A percentile compares a stretch with the other conserved stretches of the same genome.
Evolutionary conservation across 1,140 invertebrate genomes (phyloP).

Genomic region (Pseudobourletiella spinata): DNA sequence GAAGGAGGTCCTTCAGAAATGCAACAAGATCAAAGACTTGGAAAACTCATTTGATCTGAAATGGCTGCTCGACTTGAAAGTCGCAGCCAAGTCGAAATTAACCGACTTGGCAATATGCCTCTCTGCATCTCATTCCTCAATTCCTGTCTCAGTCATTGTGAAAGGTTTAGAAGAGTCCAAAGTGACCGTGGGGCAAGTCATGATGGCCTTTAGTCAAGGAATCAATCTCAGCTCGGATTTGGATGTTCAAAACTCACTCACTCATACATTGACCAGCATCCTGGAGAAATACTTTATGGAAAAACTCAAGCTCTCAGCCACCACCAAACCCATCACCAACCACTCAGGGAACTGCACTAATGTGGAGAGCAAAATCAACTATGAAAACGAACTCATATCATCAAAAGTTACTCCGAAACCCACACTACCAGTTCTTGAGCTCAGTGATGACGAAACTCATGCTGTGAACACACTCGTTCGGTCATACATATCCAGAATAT

Average conservation of each 20-base stretch:
- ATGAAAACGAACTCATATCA: not conserved
- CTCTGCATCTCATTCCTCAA: constrained; percentile 7
- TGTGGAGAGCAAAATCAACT: not conserved
- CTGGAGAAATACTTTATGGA: constrained; percentile 28
- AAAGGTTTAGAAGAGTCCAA: constrained; percentile 5
- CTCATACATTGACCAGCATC: constrained; percentile 14
- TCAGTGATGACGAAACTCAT: constrained; percentile 19
- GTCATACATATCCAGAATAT: constrained; percentile 28
- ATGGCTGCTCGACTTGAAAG: constrained; percentile 8
- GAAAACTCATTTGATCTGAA: constrained; percentile 1
- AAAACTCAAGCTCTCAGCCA: constrained; percentile 7
- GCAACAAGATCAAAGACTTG: constrained; percentile 7
- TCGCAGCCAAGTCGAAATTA: not conserved
- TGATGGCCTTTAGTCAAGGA: constrained; percentile 33
- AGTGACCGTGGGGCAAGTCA: constrained; percentile 17
- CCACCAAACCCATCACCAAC: not conserved
- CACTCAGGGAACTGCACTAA: not conserved
- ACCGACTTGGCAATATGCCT: constrained; percentile 30
- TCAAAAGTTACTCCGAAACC: not conserved
- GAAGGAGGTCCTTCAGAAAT: constrained; percentile 17
- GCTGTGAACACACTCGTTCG: constrained; percentile 18
- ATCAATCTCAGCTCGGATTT: constrained; percentile 31
- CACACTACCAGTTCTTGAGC: not conserved
- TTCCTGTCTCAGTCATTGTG: constrained; percentile 14
- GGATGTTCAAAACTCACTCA: constrained; percentile 22